Base-by-base conservation (phyloP, 2,797 vertebrate species). In the Hypotaenidia okinawae region DNA sequence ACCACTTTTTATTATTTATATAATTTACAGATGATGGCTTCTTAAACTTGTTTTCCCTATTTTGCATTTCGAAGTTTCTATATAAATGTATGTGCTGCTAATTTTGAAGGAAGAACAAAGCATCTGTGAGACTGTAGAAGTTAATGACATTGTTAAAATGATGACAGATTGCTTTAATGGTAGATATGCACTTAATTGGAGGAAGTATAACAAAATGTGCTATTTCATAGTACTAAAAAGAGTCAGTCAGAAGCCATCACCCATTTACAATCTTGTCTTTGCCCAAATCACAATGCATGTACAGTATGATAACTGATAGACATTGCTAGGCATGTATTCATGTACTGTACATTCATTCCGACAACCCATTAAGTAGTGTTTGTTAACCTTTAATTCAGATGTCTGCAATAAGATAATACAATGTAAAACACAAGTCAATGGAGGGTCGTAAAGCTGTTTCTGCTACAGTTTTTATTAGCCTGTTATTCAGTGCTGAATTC, bases 351-450 rank as follows among this genome's bases (percentile, higher is more conserved):
- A 91, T 97, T 97, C 94, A 95, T 97, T 93, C 94, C 96, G 94
- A 97, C 95, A 97, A 97, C 93, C 93, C 94, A 96, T 98, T 98
- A 97, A 98, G 97, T 93, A 97, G 96, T 98, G 96, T 97, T 98
- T 97, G 97, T 98, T 98, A 98, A 98, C 97, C 97, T 98, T 98
- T 98, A 98, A 97, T 98, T 98, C 98, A 97, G 93, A 96, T 95
- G 97, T 97, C 97, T 98, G 92, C 91, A 95, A 92, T 97, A 97
- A 97, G 97, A 98, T 97, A 98, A 98, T 96, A 97, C 96, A 97
- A 98, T 97, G 94, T 97, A 98, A 98, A 98, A 97, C 97, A 97
- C 96, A 97, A 98, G 97, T 97, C 98, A 97, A 84, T 89, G 93
- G 97, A 98, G 97, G 96, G 95, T 95, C 77, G 16, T 98, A 98